Base-by-base conservation (phyloP, 2,797 vertebrate genomes). In the Myotis planiceps region DNA sequence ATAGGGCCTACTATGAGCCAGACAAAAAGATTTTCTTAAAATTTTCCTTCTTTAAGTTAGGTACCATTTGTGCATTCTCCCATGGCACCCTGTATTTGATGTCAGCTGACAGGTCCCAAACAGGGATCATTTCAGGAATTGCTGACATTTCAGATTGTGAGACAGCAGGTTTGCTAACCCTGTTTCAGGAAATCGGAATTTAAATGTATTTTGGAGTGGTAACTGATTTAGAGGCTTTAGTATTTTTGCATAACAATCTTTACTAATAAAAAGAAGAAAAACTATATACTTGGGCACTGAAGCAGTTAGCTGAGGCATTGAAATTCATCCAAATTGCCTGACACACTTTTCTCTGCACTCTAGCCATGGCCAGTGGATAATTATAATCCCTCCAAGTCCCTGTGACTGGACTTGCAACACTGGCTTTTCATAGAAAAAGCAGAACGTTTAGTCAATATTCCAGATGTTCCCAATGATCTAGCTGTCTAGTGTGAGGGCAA, bases 391-490 rank as follows among this genome's bases (percentile, higher is more conserved):
- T 63, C 37, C 39, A 34, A 83, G 69, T 51, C 76, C 60, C 68
- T 81, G 5, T 75, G 45, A 15, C 23, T 42, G 9, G 32, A 47
- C 58, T 93, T 88, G 29, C 8, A 91, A 60, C 4, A 21, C 7
- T 78, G 3, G 21, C 69, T 51, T 96, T 94, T 63, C 49, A 81
- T 39, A 75, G 49, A 42, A 90, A 92, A 85, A 84, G 63, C 32
- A 93, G 87, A 78, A 55, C 55, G 16, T 79, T 39, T 23, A 68
- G 5, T 84, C 37, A 95, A n/a, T 92, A 76, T 95, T 95, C 94
- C 95, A 97, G 93, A 95, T 97, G 95, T 97, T 96, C 94, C 45
- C 45, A 92, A 7, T n/a, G 55, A 82, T 80, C 68, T 53, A 83
- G 49, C 88, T 7, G 0, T 96, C 80, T 82, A 72, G 63, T 60